A percentile compares a stretch with the other conserved stretches of the same genome.
phyloP scores from a whole-genome alignment of 2,888 invertebrate species.

The Cephus rjabovi region DNA sequence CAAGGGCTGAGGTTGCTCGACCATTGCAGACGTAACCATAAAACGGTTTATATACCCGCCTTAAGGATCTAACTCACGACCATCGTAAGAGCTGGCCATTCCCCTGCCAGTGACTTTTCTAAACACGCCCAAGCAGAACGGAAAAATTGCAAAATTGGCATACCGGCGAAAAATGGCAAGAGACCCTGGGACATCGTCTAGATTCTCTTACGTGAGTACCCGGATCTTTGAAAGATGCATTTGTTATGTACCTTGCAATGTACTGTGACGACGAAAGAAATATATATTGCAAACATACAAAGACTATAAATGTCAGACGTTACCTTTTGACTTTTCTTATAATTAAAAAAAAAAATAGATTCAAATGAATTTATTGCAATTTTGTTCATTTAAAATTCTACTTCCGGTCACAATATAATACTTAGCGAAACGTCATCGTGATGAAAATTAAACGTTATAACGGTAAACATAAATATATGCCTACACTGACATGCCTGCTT shows the following conservation, averaged over 20 bases:
- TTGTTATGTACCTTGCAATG: not conserved
- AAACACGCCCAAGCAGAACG: not conserved
- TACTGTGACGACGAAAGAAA: not conserved
- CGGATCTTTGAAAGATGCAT: not conserved
- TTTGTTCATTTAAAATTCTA: not conserved
- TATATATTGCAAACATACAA: not conserved
- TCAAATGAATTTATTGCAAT: not conserved
- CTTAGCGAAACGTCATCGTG: not conserved
- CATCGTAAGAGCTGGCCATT: not conserved
- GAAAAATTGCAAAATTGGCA: not conserved
- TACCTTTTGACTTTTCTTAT: too few relatives aligned
- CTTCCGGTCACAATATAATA: not conserved
- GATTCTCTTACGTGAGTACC: not conserved
- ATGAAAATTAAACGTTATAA: not conserved
- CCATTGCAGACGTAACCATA: constrained; percentile 18
- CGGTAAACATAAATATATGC: not conserved
- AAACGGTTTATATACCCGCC: constrained; percentile 41
- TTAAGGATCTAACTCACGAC: not conserved
- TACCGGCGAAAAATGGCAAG: not conserved
- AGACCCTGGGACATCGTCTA: not conserved
- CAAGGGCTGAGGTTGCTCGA: not conserved
- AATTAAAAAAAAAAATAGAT: too few relatives aligned
- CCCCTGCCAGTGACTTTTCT: not conserved
- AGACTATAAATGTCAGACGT: not conserved
- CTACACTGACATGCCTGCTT: not conserved